These are phyloP conservation scores for Cyphomyrus discorhynchus DNA, from an alignment of 2,113 vertebrate species.

Conservation along the genomic window DNA sequence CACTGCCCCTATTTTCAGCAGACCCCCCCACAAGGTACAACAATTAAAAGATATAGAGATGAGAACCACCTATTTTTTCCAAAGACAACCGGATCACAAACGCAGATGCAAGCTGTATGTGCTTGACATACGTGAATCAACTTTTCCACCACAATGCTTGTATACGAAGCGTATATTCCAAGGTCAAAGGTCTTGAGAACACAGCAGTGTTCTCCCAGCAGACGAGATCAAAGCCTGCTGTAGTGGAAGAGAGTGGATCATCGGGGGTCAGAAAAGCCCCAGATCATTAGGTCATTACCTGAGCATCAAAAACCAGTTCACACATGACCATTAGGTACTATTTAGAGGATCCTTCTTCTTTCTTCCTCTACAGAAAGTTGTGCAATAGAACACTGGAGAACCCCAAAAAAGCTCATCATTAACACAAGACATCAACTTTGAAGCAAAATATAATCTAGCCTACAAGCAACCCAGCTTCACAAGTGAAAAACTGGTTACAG, in stretches of 20 bases:
- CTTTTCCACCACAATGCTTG: background rate
- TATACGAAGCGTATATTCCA: background rate
- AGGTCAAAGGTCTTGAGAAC: background rate
- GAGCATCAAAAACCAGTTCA: background rate
- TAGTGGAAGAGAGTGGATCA: background rate
- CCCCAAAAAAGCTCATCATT: background rate
- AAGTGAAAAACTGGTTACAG: background rate
- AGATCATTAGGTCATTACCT: background rate
- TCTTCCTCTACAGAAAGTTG: background rate
- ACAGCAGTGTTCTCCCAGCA: background rate
- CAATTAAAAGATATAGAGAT: background rate
- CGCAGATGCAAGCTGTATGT: background rate
- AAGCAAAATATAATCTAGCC: background rate
- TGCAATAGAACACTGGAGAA: background rate
- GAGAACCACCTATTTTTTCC: background rate
- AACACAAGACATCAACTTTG: background rate
- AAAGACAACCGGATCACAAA: background rate
- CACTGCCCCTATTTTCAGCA: constrained; percentile 9
- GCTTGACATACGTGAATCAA: background rate
- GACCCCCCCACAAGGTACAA: background rate
- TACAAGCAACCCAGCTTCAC: background rate
- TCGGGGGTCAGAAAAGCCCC: background rate
- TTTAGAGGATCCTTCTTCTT: background rate
- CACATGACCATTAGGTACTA: background rate
- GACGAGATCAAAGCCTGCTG: background rate